phyloP scores from a whole-genome alignment of 2,797 vertebrate species.

The Sebastes dallii region DNA sequence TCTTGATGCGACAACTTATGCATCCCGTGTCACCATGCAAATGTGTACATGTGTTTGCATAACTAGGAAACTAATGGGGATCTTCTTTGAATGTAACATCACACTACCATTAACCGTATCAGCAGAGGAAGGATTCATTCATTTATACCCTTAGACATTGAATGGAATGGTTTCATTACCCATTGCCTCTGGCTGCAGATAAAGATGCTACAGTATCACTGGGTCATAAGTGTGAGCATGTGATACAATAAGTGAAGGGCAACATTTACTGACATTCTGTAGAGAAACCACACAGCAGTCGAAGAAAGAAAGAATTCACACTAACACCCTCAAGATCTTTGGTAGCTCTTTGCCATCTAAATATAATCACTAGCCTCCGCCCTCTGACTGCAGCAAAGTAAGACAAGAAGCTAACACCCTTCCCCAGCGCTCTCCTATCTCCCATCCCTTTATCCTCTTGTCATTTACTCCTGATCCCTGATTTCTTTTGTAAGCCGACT shows the following conservation, averaged over 20 bases:
- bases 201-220: not conserved
- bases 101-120: not conserved
- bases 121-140: not conserved
- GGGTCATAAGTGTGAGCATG: not conserved
- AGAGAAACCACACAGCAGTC: not conserved
- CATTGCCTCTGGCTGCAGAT: slow-evolving; percentile 4
- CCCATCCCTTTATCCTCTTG: slow-evolving; percentile 69
- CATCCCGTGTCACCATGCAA: slow-evolving; percentile 47
- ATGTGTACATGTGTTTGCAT: slow-evolving; percentile 39
- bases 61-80: slow-evolving; percentile 32
- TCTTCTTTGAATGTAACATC: slow-evolving; percentile 34
- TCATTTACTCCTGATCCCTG: slow-evolving; percentile 72
- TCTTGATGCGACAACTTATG: slow-evolving; percentile 30
- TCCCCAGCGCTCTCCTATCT: slow-evolving; percentile 32
- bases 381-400: slow-evolving; percentile 28
- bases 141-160: not conserved
- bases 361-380: slow-evolving; percentile 13
- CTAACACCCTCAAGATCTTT: slow-evolving; percentile 7
- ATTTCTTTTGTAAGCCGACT: slow-evolving; percentile 72
- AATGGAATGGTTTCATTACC: not conserved
- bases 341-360: slow-evolving; percentile 30
- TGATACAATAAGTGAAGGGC: not conserved
- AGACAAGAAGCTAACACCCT: slow-evolving; percentile 27
- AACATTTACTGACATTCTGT: not conserved
- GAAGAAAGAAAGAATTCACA: slow-evolving; percentile 13